phyloP scores from a whole-genome alignment of 2,797 vertebrate genomes.

The Pseudocheirus occidentalis region DNA sequence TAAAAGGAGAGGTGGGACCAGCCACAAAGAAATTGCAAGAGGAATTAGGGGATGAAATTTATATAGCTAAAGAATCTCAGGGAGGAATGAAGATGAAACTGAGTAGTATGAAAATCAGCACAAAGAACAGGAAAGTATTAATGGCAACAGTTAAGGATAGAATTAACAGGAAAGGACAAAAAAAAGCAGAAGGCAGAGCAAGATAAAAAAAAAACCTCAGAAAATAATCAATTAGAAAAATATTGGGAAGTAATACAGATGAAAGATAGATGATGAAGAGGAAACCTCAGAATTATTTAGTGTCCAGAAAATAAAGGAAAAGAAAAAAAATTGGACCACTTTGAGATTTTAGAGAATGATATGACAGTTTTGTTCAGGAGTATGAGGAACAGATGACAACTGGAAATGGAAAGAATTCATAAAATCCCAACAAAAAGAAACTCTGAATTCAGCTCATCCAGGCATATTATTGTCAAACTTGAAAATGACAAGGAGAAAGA shows the following conservation, averaged over 20 bases:
- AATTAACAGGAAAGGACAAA: background rate
- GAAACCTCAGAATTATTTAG: background rate
- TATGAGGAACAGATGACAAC: background rate
- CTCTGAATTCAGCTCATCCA: background rate
- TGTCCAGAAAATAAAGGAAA: background rate
- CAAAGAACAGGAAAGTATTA: background rate
- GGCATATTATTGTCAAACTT: background rate
- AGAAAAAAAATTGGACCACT: background rate
- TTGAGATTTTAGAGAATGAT: background rate
- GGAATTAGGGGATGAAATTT: background rate
- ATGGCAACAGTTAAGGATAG: background rate
- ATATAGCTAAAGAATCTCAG: background rate
- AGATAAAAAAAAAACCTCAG: background rate
- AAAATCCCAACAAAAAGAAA: background rate
- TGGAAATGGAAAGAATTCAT: background rate
- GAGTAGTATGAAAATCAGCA: background rate
- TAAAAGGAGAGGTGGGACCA: background rate
- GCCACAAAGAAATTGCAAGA: background rate
- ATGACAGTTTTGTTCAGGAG: background rate
- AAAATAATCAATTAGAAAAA: background rate
- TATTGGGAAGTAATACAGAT: background rate
- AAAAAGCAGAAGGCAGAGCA: background rate
- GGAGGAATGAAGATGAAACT: background rate
- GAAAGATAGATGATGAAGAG: background rate
- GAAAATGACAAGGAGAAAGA: background rate